These are phyloP conservation scores for Latrodectus elegans DNA, from an alignment of 2,888 invertebrate genomes.

Conservation along the genomic window DNA sequence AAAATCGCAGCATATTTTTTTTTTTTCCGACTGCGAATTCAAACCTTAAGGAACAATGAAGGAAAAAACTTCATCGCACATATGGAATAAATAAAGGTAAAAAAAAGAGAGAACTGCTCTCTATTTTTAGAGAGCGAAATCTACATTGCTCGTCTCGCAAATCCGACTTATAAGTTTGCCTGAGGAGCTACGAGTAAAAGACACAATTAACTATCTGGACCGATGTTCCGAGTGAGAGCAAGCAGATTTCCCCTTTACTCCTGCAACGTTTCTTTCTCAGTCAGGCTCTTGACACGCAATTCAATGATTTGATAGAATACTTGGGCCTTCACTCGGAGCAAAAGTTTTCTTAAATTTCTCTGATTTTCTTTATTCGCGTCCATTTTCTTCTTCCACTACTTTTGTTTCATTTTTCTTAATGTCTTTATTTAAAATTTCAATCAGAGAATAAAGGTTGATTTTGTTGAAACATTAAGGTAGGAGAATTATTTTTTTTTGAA, in stretches of 20 bases:
- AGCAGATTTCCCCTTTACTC: constrained; percentile 11
- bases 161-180: constrained; percentile 41
- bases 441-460: constrained; percentile 2
- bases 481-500: too few relatives aligned
- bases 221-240: constrained; percentile 9
- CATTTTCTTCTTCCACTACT: not conserved
- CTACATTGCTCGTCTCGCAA: constrained; percentile 35
- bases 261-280: constrained; percentile 27
- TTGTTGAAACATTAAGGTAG: not conserved
- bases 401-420: constrained; percentile 1
- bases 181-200: constrained; percentile 10
- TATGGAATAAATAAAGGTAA: not conserved
- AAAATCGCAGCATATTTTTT: too few relatives aligned
- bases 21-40: too few relatives aligned
- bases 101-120: not conserved
- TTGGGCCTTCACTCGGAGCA: constrained; percentile 5
- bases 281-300: constrained; percentile 24
- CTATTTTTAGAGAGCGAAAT: constrained; percentile 39
- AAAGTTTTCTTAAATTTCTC: not conserved
- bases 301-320: constrained; percentile 53
- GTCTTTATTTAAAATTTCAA: constrained; percentile 1
- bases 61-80: not conserved
- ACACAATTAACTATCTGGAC: constrained; percentile 44
- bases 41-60: not conserved
- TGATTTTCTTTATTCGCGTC: not conserved